Base-by-base conservation (phyloP, 1,140 invertebrate species). In the Lepidurus arcticus region DNA sequence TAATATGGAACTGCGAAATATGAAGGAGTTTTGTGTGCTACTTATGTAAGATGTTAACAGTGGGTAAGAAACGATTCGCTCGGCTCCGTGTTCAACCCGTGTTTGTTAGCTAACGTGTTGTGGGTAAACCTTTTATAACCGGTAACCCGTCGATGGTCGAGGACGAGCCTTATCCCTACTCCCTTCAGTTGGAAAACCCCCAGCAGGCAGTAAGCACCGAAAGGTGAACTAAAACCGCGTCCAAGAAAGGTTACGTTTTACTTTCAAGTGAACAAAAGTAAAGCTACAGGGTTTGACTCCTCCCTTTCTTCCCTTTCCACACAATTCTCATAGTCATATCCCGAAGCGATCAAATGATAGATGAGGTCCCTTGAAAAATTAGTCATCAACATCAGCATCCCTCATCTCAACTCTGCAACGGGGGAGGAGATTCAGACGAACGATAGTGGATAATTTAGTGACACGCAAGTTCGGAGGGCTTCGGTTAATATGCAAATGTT, bases 221-320 rank as follows among this genome's bases (percentile, higher is more conserved):
- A 65, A 65, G 53, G 53, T 65, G 16, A 16, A 16, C 6, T n/a
- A n/a, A 65, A 65, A 65, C 16, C 53, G 16, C 53, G 21, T n/a
- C 9, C 53, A 65, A 65, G 53, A 13, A 13, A 65, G 21, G 53
- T 65, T 21, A 11, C 53, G 16, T 21, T 21, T 21, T 65, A 65
- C 53, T 65, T 65, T 16, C 13, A 65, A 7, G 53, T 65, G 53
- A 65, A 65, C 53, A 65, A 65, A 13, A 65, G 9, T 65, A 65
- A 65, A 65, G 53, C 53, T 65, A 21, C 53, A 65, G 53, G 53
- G 16, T 65, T 65, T 65, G 53, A 65, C 16, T 65, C 53, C 13
- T 65, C 53, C 13, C 21, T 65, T 21, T 65, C 53, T 21, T 21
- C 13, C 21, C 21, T 21, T 65, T 21, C 53, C 53, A 65, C 13